phyloP scores from a whole-genome alignment of 2,888 invertebrate genomes.

The Eubasilissa splendida region DNA sequence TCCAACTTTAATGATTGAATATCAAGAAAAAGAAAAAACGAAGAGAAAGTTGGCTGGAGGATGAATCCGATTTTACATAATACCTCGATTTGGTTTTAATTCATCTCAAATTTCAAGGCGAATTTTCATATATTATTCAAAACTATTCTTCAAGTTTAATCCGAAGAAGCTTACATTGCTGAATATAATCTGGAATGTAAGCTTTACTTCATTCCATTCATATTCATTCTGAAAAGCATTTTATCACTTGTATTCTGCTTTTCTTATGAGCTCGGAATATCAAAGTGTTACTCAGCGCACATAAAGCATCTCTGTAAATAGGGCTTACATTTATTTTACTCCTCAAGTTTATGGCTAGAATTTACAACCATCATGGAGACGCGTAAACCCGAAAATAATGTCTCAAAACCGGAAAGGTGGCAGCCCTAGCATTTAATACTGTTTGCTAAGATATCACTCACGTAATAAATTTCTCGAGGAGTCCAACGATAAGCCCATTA shows the following conservation, averaged over 20 bases:
- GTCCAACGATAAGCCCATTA: conserved; percentile 43
- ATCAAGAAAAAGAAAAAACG: no score
- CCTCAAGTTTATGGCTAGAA: conserved; percentile 38
- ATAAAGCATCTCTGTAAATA: conserved; percentile 41
- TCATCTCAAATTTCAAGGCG: conserved; percentile 25
- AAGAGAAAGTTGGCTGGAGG: no score
- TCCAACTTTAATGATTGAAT: no score
- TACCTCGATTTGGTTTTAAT: neutral
- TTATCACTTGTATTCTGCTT: conserved; percentile 37
- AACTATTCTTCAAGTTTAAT: neutral
- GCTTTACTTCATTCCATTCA: conserved; percentile 29
- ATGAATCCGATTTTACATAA: neutral
- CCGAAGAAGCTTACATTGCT: neutral
- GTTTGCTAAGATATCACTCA: conserved; percentile 46
- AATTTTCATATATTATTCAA: conserved; percentile 18
- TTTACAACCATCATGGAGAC: conserved; percentile 40
- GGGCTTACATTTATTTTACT: conserved; percentile 42
- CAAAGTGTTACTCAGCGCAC: conserved; percentile 37
- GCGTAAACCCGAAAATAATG: conserved; percentile 45
- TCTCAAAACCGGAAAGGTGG: conserved; percentile 45
- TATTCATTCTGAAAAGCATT: conserved; percentile 31
- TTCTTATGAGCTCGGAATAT: conserved; percentile 35
- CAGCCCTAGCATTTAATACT: conserved; percentile 46
- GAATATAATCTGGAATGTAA: conserved; percentile 29
- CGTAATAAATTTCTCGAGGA: conserved; percentile 44